Base-by-base conservation (phyloP, 2,113 vertebrate species). In the Tyrannus savana region DNA sequence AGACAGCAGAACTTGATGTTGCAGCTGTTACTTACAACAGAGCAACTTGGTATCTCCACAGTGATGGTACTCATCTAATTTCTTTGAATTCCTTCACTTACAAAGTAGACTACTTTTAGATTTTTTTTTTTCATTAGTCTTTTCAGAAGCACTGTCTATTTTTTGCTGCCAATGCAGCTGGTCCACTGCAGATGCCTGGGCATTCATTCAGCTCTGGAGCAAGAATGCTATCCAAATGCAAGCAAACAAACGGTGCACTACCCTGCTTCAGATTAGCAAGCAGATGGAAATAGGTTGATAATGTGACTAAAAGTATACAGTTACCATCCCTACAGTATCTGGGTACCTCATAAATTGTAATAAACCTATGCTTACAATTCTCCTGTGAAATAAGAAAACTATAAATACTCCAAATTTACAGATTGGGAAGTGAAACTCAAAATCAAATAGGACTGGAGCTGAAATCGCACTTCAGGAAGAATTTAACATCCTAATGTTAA, bases 121-220 rank as follows among this genome's bases (percentile, higher is more conserved):
- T 83, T 18, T 58, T 76, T 83, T 37, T 37, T 78, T 76, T 90
- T 12, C 49, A 88, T 94, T 86, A 74, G 81, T 39, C 62, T 69
- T 91, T 92, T 94, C 68, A 91, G 59, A 94, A 92, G 55, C 2
- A 2, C 30, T 63, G 13, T 44, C 42, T 84, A 80, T 74, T 92
- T 94, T 92, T 85, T 88, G 42, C 63, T 94, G 92, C 84, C 80
- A 95, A 3, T 59, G 88, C 92, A 96, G 88, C 79, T 93, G 94
- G 91, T 85, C 67, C 55, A 80, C 27, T 71, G 72, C 67, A 93
- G 75, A 93, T 90, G 82, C 75, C 46, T 50, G 86, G 76, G 68
- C 88, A 78, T n/a, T 86, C 79, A 77, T 62, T 90, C 79, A 94
- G 44, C 63, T 74, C 53, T 62, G 59, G 23, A 92, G 42, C 55